Base-by-base conservation (phyloP, 1,140 invertebrate genomes). In the Dendroctonus valens region DNA sequence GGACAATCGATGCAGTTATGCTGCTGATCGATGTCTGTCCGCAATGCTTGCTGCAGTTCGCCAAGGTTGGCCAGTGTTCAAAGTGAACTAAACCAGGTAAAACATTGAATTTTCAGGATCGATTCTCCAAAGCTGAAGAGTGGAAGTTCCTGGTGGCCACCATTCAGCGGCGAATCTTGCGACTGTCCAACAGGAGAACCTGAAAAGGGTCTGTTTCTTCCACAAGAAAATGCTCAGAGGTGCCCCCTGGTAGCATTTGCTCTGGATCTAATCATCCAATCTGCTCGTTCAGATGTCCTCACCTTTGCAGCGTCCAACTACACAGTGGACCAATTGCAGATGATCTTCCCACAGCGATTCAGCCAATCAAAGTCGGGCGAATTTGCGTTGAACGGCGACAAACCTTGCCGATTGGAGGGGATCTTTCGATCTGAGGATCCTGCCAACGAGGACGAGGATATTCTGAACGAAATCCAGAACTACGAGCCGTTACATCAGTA, bases 31-130 rank as follows among this genome's bases (percentile, higher is more conserved):
- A 85, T 3, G 76, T 80, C 11, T 85, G 83, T 70, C 84, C 85
- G 3, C 82, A 83, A 61, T 83, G 81, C 69, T 65, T 84, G n/a
- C 65, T 84, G 15, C 80, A 82, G 40, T 86, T 83, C 72, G 81
- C 81, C 5, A 84, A 85, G 78, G 85, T 85, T 78, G n/a, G n/a
- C n/a, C n/a, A n/a, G n/a, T n/a, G n/a, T n/a, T n/a, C n/a, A n/a
- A n/a, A n/a, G n/a, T n/a, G n/a, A n/a, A n/a, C n/a, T n/a, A n/a
- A n/a, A n/a, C n/a, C n/a, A n/a, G n/a, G n/a, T n/a, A n/a, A n/a
- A 41, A 11, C 26, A 26, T 39, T 41, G 15, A 11, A 7, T 9
- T 69, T 77, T 54, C 39, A 84, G 82, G 79, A 82, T 65, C 80
- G 78, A 70, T 84, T 82, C 69, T 79, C 73, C n/a, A 78, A 77